A percentile compares a stretch with the other conserved stretches of the same genome.
Evolutionary conservation across 2,888 invertebrate species (phyloP).

Genomic region (Apodemia zela): DNA sequence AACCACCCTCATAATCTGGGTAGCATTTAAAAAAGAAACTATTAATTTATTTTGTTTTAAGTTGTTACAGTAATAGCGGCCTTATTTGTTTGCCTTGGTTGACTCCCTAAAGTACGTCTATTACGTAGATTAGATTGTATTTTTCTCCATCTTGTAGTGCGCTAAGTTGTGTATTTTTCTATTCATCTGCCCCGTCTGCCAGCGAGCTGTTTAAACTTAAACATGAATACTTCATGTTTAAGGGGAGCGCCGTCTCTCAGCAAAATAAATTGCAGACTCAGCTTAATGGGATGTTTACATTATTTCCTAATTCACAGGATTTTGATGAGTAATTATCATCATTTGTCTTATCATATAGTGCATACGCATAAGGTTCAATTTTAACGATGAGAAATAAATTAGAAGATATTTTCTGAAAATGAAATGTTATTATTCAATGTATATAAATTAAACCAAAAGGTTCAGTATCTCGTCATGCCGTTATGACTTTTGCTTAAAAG

Average conservation of each 20-base stretch:
- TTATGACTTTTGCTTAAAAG: too few species aligned
- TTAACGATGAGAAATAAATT: background rate
- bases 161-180: constrained; percentile 32
- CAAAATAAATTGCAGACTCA: constrained; percentile 31
- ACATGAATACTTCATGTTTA: constrained; percentile 32
- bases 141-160: constrained; percentile 21
- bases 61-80: too few species aligned
- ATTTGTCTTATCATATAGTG: background rate
- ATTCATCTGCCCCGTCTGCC: constrained; percentile 31
- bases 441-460: too few species aligned
- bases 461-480: too few species aligned
- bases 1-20: too few species aligned
- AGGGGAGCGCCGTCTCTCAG: constrained; percentile 26
- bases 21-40: too few species aligned
- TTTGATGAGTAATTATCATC: constrained; percentile 18
- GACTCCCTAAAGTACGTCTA: constrained; percentile 7
- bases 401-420: constrained; percentile 8
- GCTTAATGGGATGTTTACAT: constrained; percentile 32
- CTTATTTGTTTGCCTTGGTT: background rate
- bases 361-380: background rate
- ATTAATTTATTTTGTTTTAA: too few species aligned
- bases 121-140: constrained; percentile 17
- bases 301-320: constrained; percentile 30
- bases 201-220: constrained; percentile 32
- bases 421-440: too few species aligned